phyloP scores from a whole-genome alignment of 2,797 vertebrate genomes.

The Erpetoichthys calabaricus region DNA sequence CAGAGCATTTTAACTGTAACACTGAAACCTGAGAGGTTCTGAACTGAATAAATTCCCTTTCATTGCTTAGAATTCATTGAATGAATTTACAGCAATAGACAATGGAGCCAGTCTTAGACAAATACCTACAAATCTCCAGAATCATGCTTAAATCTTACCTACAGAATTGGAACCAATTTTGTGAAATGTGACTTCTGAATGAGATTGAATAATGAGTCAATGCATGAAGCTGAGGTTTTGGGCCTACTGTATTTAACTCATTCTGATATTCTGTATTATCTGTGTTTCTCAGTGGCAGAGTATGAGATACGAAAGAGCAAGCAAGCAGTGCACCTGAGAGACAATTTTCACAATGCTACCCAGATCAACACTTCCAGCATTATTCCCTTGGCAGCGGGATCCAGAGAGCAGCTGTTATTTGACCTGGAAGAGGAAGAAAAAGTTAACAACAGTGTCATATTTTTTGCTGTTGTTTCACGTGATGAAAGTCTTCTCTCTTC shows the following conservation, averaged over 20 bases:
- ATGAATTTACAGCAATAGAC: too few relatives aligned
- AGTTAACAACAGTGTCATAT: constrained; percentile 24
- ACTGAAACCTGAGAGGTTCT: too few relatives aligned
- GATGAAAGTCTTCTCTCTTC: constrained; percentile 25
- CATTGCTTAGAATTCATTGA: too few relatives aligned
- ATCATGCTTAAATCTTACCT: too few relatives aligned
- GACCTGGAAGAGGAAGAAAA: constrained; percentile 18
- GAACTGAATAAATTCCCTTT: too few relatives aligned
- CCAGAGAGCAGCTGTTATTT: constrained; percentile 28
- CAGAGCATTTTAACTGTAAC: too few relatives aligned
- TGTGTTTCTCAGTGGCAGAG: constrained; percentile 16
- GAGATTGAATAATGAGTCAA: background rate
- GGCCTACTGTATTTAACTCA: background rate
- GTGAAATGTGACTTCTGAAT: background rate
- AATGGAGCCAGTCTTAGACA: too few relatives aligned
- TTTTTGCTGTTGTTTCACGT: constrained; percentile 27
- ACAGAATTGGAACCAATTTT: too few relatives aligned
- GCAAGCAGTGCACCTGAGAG: constrained; percentile 23
- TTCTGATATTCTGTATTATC: background rate
- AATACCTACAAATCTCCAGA: too few relatives aligned
- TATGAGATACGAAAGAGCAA: constrained; percentile 31
- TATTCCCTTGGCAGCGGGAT: constrained; percentile 23
- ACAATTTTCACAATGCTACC: constrained; percentile 23
- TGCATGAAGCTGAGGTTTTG: background rate
- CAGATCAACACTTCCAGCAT: constrained; percentile 25